Conservation (phyloP, 2,797 vertebrate species). For the Anabas testudineus region DNA sequence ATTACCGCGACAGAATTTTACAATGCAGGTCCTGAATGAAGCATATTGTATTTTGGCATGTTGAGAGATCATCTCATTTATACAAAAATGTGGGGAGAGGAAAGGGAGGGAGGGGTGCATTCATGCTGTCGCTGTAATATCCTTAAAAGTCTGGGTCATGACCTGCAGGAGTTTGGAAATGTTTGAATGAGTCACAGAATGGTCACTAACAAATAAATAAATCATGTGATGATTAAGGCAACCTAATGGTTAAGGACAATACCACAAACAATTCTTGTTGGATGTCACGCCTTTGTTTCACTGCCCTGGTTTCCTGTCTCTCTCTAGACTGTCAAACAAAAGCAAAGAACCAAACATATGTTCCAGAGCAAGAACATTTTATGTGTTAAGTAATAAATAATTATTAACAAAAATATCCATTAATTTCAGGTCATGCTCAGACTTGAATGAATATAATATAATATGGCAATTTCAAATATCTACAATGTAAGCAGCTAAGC, state of each 20-base stretch:
- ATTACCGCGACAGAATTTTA: slow-evolving; percentile 26
- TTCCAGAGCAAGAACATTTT: not conserved
- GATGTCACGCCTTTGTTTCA: not conserved
- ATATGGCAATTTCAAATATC: no score
- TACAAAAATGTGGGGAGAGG: not conserved
- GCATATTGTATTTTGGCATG: slow-evolving; percentile 6
- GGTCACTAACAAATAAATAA: no score
- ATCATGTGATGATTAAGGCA: not conserved
- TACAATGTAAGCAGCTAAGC: no score
- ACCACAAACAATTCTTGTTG: not conserved
- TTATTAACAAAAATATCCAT: no score
- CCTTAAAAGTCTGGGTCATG: not conserved
- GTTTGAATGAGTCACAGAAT: no score
- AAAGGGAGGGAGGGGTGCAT: not conserved
- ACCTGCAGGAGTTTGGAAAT: no score
- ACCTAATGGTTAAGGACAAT: no score
- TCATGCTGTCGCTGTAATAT: not conserved
- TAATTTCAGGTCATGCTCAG: no score
- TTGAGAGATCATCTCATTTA: slow-evolving; percentile 25
- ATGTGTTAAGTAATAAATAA: no score
- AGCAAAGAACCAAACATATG: not conserved
- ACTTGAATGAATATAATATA: no score
- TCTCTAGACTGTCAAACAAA: not conserved
- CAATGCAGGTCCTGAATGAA: slow-evolving; percentile 28
- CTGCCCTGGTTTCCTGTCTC: not conserved